Evolutionary conservation across 2,888 invertebrate genomes (phyloP), one percentile per base, ranked within the genome.

Genomic region (Drosophila phalerata): DNA sequence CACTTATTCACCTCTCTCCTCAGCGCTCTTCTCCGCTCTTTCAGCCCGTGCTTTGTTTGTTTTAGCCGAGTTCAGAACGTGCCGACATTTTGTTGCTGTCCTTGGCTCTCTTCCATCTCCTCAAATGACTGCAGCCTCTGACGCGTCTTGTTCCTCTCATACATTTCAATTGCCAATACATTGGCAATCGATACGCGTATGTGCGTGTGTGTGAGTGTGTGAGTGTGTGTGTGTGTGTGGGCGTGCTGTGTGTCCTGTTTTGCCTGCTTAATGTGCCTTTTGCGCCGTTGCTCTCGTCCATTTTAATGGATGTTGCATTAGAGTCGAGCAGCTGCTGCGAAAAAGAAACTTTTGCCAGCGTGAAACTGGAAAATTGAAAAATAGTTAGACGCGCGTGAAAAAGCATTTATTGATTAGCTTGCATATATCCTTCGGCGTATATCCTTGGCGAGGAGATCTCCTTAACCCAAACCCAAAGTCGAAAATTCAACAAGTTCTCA

Each of bases 271-370:
- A 81, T 73, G 81, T 67, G 55, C 66, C 51, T 13, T 25, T 40
- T 38, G 15, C 37, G 40, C 28, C 17, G 30, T 45, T 61, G 62
- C 70, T 71, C 75, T 65, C 77, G 65, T 63, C 64, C 70, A 61
- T 69, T 77, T 81, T 83, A 79, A 88, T 85, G 77, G 69, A 77
- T 81, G 79, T 85, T 87, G 85, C 83, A 81, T 71, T 85, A 85
- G 43, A 65, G 55, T 17, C 52, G 47, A 11, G 17, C 72, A 69
- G 61, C 76, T 71, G 83, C 19, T 40, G 51, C 22, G 17, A 15
- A 43, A 67, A 67, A 42, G 62, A 77, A 79, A 61, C 62, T 77
- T 75, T 69, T 6, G 51, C 22, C 63, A 28, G 37, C 58, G 47
- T 53, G 69, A 72, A 76, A 83, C 5, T 28, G 5, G 28, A 28